Evolutionary conservation across 2,888 invertebrate species (phyloP).

Genomic region (Ctenicera cuprea): DNA sequence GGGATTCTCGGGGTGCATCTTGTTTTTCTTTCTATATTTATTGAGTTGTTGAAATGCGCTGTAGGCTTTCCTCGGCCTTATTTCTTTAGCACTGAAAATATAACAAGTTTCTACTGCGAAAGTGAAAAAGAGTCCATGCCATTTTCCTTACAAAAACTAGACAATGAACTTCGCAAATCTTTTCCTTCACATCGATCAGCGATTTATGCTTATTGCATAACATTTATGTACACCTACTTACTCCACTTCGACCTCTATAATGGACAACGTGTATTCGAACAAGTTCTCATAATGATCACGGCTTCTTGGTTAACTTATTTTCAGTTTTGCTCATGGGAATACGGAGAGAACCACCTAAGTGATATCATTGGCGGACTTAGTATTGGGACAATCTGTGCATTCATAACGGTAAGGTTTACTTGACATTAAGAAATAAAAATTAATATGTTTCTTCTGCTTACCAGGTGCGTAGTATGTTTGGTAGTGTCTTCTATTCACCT

Average conservation of each 20-base stretch:
- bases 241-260: conserved; percentile 5
- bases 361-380: background rate
- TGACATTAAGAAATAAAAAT: too few relatives aligned
- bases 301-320: background rate
- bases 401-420: background rate
- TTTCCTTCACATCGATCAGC: conserved; percentile 24
- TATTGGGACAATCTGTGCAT: conserved; percentile 9
- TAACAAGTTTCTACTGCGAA: background rate
- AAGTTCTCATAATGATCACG: background rate
- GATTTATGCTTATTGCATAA: conserved; percentile 10
- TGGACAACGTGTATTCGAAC: conserved; percentile 15
- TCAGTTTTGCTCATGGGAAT: background rate
- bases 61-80: conserved; percentile 16
- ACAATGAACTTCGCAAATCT: background rate
- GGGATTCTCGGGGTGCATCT: conserved; percentile 14
- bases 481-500: too few relatives aligned
- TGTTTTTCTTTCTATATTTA: background rate
- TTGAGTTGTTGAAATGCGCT: background rate
- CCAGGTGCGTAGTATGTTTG: too few relatives aligned
- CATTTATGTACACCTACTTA: conserved; percentile 7
- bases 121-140: background rate
- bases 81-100: background rate
- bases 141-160: background rate
- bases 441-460: too few relatives aligned
- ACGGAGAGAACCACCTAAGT: conserved; percentile 10